Conservation (phyloP, 2,113 vertebrate genomes). For the Atherinomorus stipes region DNA sequence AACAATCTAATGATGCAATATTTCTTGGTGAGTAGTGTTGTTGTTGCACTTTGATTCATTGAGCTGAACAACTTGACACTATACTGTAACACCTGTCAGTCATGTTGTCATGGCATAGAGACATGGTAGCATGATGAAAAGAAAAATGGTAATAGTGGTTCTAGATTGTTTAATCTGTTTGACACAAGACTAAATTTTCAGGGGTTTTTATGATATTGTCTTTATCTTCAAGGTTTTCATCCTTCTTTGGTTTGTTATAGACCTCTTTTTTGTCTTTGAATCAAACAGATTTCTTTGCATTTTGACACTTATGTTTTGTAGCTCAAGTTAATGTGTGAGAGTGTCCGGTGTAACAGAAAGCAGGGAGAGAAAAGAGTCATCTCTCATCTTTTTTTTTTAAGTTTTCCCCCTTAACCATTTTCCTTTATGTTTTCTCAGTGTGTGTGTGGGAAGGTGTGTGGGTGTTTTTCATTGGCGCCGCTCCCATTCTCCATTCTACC, state of each 20-base stretch:
- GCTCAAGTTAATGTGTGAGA: neutral
- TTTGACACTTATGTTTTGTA: no score
- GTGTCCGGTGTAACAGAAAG: slow-evolving; percentile 37
- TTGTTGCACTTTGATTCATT: neutral
- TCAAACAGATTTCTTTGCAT: no score
- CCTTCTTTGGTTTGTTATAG: no score
- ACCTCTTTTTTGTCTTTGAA: no score
- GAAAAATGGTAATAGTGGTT: neutral
- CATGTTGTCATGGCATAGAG: neutral
- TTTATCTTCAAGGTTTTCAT: no score
- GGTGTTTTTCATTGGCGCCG: slow-evolving; percentile 66
- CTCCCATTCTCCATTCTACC: slow-evolving; percentile 60
- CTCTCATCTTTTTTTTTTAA: slow-evolving; percentile 41
- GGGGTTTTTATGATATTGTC: neutral
- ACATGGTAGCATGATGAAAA: no score
- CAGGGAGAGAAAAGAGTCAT: slow-evolving; percentile 30
- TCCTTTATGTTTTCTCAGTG: slow-evolving; percentile 55
- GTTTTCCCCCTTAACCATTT: slow-evolving; percentile 39
- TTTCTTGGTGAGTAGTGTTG: neutral
- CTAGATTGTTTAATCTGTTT: neutral
- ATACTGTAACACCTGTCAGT: neutral
- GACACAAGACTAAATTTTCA: neutral
- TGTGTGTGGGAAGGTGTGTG: slow-evolving; percentile 59
- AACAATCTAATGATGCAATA: slow-evolving; percentile 4
- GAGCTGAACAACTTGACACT: neutral